A percentile compares a stretch with the other conserved stretches of the same genome.
Conservation (phyloP, 2,888 invertebrate species). For the Brenthis ino region DNA sequence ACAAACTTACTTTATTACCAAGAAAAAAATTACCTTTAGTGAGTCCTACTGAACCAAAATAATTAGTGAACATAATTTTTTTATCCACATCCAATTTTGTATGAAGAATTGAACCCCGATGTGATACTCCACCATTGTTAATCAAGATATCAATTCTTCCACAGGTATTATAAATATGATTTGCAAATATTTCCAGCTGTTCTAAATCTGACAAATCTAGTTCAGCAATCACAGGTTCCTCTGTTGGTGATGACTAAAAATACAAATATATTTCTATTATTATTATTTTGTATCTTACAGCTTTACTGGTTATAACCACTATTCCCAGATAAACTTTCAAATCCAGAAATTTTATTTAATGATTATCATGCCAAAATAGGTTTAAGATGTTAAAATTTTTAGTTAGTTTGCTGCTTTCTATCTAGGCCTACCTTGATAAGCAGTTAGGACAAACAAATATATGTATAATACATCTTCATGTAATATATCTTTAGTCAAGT, state of each 20-base stretch:
- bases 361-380: too few relatives aligned
- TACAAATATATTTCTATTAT: slow-evolving; percentile 20
- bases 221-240: slow-evolving; percentile 87
- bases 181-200: slow-evolving; percentile 83
- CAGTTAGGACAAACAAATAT: too few relatives aligned
- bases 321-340: too few relatives aligned
- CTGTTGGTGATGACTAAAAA: slow-evolving; percentile 81
- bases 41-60: slow-evolving; percentile 94
- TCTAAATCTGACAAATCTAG: slow-evolving; percentile 90
- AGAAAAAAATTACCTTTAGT: slow-evolving; percentile 88
- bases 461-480: too few relatives aligned
- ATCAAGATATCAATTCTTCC: slow-evolving; percentile 93
- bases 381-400: too few relatives aligned
- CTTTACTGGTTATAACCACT: background rate
- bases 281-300: background rate
- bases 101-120: slow-evolving; percentile 87
- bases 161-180: slow-evolving; percentile 86
- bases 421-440: too few relatives aligned
- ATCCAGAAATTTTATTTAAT: too few relatives aligned
- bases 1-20: too few relatives aligned
- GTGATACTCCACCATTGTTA: slow-evolving; percentile 95
- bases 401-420: too few relatives aligned
- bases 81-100: slow-evolving; percentile 92
- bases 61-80: slow-evolving; percentile 96
- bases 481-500: too few relatives aligned